Evolutionary conservation across 2,888 invertebrate species (phyloP).

Genomic region (Drosophila pseudotalamancana): DNA sequence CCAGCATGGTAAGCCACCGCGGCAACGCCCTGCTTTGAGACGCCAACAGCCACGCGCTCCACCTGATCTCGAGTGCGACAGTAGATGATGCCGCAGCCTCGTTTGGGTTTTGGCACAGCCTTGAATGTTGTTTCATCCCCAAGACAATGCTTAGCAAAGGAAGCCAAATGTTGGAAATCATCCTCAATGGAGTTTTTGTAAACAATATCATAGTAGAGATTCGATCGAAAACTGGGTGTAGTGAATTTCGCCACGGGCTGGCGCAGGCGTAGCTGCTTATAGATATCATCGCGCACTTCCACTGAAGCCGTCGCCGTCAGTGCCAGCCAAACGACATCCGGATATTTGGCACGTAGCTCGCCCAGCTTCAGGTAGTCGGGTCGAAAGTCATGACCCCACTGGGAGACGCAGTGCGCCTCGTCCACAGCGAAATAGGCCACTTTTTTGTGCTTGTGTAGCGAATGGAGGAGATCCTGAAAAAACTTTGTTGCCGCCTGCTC

Average conservation of each 20-base stretch:
- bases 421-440: slow-evolving; percentile 97
- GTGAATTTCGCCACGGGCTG: slow-evolving; percentile 90
- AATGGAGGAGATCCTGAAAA: slow-evolving; percentile 88
- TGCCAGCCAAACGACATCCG: slow-evolving; percentile 93
- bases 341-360: slow-evolving; percentile 86
- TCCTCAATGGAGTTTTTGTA: slow-evolving; percentile 94
- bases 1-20: slow-evolving; percentile 96
- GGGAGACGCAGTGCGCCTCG: slow-evolving; percentile 98
- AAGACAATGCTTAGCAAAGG: slow-evolving; percentile 89
- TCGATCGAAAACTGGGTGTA: slow-evolving; percentile 94
- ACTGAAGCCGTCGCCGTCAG: slow-evolving; percentile 96
- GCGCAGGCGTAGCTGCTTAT: slow-evolving; percentile 88
- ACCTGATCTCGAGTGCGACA: slow-evolving; percentile 97
- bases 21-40: slow-evolving; percentile 89
- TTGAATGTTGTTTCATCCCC: slow-evolving; percentile 82
- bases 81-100: slow-evolving; percentile 95
- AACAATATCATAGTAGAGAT: slow-evolving; percentile 97
- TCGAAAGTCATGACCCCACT: slow-evolving; percentile 99
- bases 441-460: slow-evolving; percentile 90
- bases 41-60: slow-evolving; percentile 91
- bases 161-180: slow-evolving; percentile 91
- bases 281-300: slow-evolving; percentile 93
- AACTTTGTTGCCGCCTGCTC: slow-evolving; percentile 95
- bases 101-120: slow-evolving; percentile 65
- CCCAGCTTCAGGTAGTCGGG: slow-evolving; percentile 97